A percentile compares a stretch with the other conserved stretches of the same genome.
These are phyloP conservation scores for Lethocerus indicus DNA, from an alignment of 1,140 invertebrate species.

Conservation along the genomic window DNA sequence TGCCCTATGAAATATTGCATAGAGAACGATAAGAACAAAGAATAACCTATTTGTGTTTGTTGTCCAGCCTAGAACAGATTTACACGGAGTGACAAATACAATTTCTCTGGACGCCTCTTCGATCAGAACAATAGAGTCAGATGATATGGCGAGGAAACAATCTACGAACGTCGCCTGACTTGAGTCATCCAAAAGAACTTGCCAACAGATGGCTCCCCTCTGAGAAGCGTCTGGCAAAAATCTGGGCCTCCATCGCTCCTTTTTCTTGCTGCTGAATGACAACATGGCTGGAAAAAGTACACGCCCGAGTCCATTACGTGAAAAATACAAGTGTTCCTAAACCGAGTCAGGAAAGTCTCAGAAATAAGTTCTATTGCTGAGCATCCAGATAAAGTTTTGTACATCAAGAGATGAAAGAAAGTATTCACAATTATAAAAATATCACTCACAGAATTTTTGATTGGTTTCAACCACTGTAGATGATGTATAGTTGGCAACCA, in stretches of 20 bases:
- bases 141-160: constrained; percentile 72
- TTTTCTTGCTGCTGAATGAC: constrained; percentile 53
- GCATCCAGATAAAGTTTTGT: constrained; percentile 16
- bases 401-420: constrained; percentile 1
- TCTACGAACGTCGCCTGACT: constrained; percentile 49
- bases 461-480: constrained; percentile 65
- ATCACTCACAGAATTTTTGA: constrained; percentile 76
- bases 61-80: constrained; percentile 68
- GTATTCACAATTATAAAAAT: constrained; percentile 8
- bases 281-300: constrained; percentile 39
- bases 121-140: constrained; percentile 71
- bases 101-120: constrained; percentile 69
- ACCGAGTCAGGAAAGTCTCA: not conserved
- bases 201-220: constrained; percentile 62
- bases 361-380: not conserved
- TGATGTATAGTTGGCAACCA: constrained; percentile 72
- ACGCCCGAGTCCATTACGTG: not conserved
- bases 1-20: too few species aligned
- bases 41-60: constrained; percentile 41
- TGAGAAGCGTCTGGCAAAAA: constrained; percentile 41
- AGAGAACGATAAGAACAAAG: too few species aligned
- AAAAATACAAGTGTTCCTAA: not conserved
- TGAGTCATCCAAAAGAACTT: constrained; percentile 50
- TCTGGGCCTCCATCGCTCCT: constrained; percentile 37
- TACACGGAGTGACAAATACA: constrained; percentile 71